Percentiles rank a stretch among this genome's conserved stretches.
Conservation (phyloP, 2,888 invertebrate species). For the Drosophila kambysellisi region DNA sequence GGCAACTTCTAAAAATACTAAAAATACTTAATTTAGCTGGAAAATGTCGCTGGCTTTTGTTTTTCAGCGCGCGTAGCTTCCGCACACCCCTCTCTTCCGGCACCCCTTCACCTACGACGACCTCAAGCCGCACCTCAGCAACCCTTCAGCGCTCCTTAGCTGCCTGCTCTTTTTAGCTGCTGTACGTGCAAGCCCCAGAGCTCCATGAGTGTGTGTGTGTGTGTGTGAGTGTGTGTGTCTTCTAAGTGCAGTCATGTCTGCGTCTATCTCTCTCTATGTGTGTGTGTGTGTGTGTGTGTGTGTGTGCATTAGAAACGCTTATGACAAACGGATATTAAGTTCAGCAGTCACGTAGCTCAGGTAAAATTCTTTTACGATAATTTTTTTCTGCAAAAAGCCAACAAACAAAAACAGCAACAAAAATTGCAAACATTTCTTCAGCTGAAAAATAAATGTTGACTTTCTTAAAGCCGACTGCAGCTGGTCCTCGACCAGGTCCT, state of each 20-base stretch:
- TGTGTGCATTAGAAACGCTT: slow-evolving; percentile 72
- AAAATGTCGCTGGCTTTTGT: slow-evolving; percentile 78
- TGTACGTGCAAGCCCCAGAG: slow-evolving; percentile 46
- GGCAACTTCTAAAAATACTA: slow-evolving; percentile 75
- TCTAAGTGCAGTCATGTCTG: slow-evolving; percentile 64
- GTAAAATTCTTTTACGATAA: slow-evolving; percentile 84
- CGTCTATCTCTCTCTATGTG: slow-evolving; percentile 27
- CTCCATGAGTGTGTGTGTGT: slow-evolving; percentile 13
- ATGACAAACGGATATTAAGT: slow-evolving; percentile 77
- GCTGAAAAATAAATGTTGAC: slow-evolving; percentile 33
- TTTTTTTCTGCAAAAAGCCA: slow-evolving; percentile 61
- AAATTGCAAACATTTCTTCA: slow-evolving; percentile 39
- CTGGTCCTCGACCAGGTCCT: neutral
- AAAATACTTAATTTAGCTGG: slow-evolving; percentile 80
- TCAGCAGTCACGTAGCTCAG: slow-evolving; percentile 83
- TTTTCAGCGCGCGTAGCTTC: slow-evolving; percentile 57
- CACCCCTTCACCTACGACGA: too few relatives aligned
- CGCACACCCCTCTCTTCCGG: neutral
- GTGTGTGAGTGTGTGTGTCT: slow-evolving; percentile 22
- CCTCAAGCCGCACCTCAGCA: neutral
- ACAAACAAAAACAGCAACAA: slow-evolving; percentile 33
- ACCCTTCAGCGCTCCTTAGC: slow-evolving; percentile 27
- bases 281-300: slow-evolving; percentile 32
- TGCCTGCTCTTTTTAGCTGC: slow-evolving; percentile 46
- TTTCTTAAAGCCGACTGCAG: slow-evolving; percentile 15